A percentile compares a stretch with the other conserved stretches of the same genome.
Conservation (phyloP, 2,888 invertebrate genomes). For the Trissoscelio sp. region DNA sequence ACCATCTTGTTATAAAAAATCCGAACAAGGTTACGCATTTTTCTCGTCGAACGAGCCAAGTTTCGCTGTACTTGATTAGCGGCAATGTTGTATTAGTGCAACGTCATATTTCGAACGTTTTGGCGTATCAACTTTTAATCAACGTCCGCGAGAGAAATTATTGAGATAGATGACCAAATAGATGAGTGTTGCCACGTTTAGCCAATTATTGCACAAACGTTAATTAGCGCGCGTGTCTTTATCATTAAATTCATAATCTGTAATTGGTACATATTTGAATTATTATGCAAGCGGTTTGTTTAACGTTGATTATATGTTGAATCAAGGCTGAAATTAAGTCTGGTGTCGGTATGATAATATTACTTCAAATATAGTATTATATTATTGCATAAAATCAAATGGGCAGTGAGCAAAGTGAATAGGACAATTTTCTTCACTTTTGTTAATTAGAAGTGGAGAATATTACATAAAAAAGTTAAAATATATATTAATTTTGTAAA, state of each 20-base stretch:
- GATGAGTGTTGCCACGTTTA: conserved; percentile 8
- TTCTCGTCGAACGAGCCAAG: conserved; percentile 22
- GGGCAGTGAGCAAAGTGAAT: too few species aligned
- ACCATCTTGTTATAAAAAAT: conserved; percentile 41
- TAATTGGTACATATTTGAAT: conserved; percentile 22
- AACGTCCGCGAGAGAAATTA: neutral
- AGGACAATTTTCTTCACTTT: too few species aligned
- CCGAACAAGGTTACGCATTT: conserved; percentile 54
- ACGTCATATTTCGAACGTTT: conserved; percentile 12
- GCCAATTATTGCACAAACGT: conserved; percentile 23
- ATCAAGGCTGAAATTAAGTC: conserved; percentile 8
- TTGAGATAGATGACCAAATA: conserved; percentile 12
- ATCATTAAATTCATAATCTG: conserved; percentile 29
- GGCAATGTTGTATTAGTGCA: neutral
- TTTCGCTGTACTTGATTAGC: conserved; percentile 1
- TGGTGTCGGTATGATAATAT: neutral
- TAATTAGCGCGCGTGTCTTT: conserved; percentile 5
- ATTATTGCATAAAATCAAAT: too few species aligned
- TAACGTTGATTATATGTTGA: conserved; percentile 10
- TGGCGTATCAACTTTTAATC: conserved; percentile 11
- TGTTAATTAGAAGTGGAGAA: too few species aligned
- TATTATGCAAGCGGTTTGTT: conserved; percentile 9
- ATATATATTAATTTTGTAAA: too few species aligned
- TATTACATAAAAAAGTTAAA: too few species aligned
- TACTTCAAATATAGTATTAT: too few species aligned